Conservation (phyloP, 2,797 vertebrate genomes). For the Ctenosaura bakeri region DNA sequence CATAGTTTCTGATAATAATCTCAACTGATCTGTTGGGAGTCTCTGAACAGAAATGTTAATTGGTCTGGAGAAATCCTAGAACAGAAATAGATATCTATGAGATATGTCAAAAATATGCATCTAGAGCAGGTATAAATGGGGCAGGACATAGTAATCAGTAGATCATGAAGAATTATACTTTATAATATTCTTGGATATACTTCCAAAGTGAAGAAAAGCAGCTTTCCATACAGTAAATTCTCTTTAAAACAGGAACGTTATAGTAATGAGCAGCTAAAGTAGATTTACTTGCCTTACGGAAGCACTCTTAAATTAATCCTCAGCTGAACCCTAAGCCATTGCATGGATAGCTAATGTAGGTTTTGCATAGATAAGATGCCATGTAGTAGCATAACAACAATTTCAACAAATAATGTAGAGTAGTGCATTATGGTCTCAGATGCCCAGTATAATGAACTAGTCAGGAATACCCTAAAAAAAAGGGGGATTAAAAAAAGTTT, state of each 20-base stretch:
- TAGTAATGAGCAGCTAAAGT: slow-evolving; percentile 60
- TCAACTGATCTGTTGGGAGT: background rate
- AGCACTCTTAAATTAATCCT: slow-evolving; percentile 68
- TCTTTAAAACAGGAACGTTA: slow-evolving; percentile 35
- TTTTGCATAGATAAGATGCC: slow-evolving; percentile 30
- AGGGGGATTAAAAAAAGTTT: background rate
- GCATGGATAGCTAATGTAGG: slow-evolving; percentile 49
- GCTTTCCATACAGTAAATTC: slow-evolving; percentile 65
- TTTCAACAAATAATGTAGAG: background rate
- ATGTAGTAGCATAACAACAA: background rate
- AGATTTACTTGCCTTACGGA: slow-evolving; percentile 61
- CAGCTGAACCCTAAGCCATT: slow-evolving; percentile 50
- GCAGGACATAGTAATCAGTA: slow-evolving; percentile 10
- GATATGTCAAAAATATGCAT: background rate
- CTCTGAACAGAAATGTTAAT: background rate
- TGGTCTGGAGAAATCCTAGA: background rate
- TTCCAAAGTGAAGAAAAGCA: slow-evolving; percentile 51
- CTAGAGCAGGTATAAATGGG: slow-evolving; percentile 48
- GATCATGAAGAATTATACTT: slow-evolving; percentile 66
- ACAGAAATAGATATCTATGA: background rate
- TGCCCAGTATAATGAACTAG: background rate
- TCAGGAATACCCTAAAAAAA: background rate
- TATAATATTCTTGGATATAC: slow-evolving; percentile 39
- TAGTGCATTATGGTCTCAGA: background rate
- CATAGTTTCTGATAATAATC: background rate